These are phyloP conservation scores for Oophaga sylvatica DNA, from an alignment of 2,797 vertebrate species.

Conservation along the genomic window DNA sequence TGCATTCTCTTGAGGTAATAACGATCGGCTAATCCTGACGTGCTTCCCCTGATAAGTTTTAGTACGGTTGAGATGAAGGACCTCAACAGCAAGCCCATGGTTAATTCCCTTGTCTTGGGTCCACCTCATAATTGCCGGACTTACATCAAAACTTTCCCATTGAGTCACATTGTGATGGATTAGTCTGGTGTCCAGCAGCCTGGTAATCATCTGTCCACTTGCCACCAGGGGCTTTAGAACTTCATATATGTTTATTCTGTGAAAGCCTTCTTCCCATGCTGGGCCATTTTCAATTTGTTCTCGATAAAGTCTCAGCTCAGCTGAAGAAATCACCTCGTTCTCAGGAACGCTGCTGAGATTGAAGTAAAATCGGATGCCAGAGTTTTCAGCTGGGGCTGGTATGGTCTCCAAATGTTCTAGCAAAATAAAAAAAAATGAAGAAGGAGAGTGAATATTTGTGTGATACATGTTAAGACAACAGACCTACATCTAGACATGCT, in stretches of 20 bases:
- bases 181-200: conserved; percentile 94
- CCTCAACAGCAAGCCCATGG: conserved; percentile 93
- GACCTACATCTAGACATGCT: background rate
- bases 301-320: conserved; percentile 93
- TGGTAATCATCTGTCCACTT: conserved; percentile 85
- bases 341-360: conserved; percentile 97
- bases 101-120: conserved; percentile 89
- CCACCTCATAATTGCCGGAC: conserved; percentile 95
- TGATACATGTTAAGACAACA: conserved; percentile 27
- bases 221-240: conserved; percentile 85
- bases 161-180: conserved; percentile 88
- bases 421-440: conserved; percentile 1
- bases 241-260: conserved; percentile 97
- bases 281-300: conserved; percentile 81
- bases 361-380: conserved; percentile 88
- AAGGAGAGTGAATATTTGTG: conserved; percentile 57
- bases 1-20: conserved; percentile 82
- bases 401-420: conserved; percentile 87
- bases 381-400: conserved; percentile 70
- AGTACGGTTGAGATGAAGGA: conserved; percentile 84
- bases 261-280: conserved; percentile 79
- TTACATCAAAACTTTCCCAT: conserved; percentile 98
- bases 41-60: conserved; percentile 85
- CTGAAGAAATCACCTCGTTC: conserved; percentile 92
- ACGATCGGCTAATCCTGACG: conserved; percentile 92